phyloP scores from a whole-genome alignment of 2,888 invertebrate genomes.

The Caenorhabditis plicata region DNA sequence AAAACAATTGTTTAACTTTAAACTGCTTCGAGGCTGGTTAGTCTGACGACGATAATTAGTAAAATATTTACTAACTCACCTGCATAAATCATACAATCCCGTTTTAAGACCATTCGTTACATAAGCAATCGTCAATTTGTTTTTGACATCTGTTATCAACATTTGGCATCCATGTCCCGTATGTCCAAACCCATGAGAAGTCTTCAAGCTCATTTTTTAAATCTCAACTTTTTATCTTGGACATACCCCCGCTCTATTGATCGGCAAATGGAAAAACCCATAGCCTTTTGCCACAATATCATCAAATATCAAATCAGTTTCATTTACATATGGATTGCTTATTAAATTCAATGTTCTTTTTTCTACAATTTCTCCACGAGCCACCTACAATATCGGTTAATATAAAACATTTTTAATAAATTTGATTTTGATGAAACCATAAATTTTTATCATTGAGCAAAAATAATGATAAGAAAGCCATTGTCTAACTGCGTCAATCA shows the following conservation, averaged over 20 bases:
- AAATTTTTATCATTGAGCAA: slow-evolving; percentile 3
- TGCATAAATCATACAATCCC: slow-evolving; percentile 40
- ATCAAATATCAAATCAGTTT: slow-evolving; percentile 42
- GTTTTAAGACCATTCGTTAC: slow-evolving; percentile 49
- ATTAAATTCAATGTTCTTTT: slow-evolving; percentile 36
- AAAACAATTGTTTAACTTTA: no score
- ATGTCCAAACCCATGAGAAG: slow-evolving; percentile 43
- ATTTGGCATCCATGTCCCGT: slow-evolving; percentile 53
- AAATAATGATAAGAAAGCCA: slow-evolving; percentile 6
- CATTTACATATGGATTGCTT: slow-evolving; percentile 33
- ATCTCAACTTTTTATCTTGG: background rate
- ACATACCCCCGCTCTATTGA: slow-evolving; percentile 36
- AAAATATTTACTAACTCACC: no score
- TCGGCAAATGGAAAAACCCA: slow-evolving; percentile 46
- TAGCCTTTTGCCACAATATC: slow-evolving; percentile 45
- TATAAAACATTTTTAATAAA: no score
- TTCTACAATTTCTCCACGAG: slow-evolving; percentile 36
- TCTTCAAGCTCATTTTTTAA: slow-evolving; percentile 20
- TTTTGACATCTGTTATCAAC: slow-evolving; percentile 40
- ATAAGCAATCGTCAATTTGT: slow-evolving; percentile 41
- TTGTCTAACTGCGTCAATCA: background rate
- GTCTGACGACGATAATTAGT: no score
- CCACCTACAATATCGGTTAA: slow-evolving; percentile 29
- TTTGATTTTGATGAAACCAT: no score
- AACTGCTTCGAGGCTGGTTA: no score